These are phyloP conservation scores for Scleropages formosus DNA, from an alignment of 2,797 vertebrate species.

Conservation along the genomic window DNA sequence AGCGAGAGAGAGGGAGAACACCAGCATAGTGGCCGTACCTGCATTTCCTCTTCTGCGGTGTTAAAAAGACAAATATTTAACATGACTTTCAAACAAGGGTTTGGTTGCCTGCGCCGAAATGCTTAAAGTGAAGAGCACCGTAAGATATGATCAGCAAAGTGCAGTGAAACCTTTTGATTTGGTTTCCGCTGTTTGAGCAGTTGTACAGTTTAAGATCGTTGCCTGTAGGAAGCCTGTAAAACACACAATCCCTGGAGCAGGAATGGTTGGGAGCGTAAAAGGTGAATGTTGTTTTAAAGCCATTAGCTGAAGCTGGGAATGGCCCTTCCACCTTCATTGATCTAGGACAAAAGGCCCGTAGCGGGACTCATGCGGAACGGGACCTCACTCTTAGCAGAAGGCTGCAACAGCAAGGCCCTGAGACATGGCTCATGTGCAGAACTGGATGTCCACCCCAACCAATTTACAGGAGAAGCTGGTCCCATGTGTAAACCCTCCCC, in stretches of 20 bases:
- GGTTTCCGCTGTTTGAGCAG: background rate
- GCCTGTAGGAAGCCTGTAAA: background rate
- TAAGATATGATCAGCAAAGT: constrained; percentile 6
- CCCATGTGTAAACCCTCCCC: constrained; percentile 26
- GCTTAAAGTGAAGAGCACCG: constrained; percentile 5
- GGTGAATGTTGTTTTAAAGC: background rate
- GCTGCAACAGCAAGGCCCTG: too few relatives aligned
- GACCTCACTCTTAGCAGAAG: too few relatives aligned
- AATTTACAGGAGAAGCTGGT: constrained; percentile 13
- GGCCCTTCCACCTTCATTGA: constrained; percentile 5
- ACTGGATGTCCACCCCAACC: constrained; percentile 12
- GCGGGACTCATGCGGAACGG: too few relatives aligned
- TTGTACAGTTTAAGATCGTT: background rate
- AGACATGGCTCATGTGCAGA: too few relatives aligned
- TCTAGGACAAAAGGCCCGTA: background rate
- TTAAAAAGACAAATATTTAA: constrained; percentile 26
- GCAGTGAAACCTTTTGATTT: background rate
- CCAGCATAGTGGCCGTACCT: background rate
- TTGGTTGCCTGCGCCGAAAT: constrained; percentile 11
- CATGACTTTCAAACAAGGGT: constrained; percentile 13
- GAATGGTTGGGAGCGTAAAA: background rate
- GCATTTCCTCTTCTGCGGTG: constrained; percentile 15
- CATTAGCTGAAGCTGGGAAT: background rate
- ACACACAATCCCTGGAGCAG: too few relatives aligned
- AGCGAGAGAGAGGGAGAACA: background rate